Evolutionary conservation across 2,797 vertebrate genomes (phyloP).

Genomic region (Coracias cyanogaster): DNA sequence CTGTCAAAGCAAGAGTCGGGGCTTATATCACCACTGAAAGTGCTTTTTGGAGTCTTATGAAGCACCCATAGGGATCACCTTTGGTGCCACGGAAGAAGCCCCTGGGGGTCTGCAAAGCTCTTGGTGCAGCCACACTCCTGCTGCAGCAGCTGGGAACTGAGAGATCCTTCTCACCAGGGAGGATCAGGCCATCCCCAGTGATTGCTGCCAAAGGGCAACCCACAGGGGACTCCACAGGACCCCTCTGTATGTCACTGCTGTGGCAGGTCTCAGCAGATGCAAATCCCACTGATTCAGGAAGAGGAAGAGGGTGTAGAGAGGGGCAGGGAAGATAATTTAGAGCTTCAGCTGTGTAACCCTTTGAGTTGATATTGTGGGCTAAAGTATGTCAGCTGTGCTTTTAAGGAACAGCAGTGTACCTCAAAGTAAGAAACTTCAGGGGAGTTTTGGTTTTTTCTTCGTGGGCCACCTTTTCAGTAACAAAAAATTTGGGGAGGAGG

Average conservation of each 20-base stretch:
- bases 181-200: background rate
- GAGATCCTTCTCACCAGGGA: background rate
- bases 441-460: background rate
- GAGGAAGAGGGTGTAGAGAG: background rate
- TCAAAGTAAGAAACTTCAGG: background rate
- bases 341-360: background rate
- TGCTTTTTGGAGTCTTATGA: background rate
- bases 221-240: background rate
- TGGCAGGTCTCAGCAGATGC: background rate
- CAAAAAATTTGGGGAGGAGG: background rate
- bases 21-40: background rate
- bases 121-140: background rate
- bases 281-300: background rate
- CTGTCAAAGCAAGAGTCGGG: background rate
- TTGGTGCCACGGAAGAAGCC: background rate
- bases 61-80: fast-evolving
- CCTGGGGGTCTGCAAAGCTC: background rate
- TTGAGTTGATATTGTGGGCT: background rate
- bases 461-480: background rate
- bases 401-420: background rate
- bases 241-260: background rate
- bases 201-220: background rate
- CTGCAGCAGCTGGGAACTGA: fast-evolving
- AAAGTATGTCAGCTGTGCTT: background rate
- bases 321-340: background rate